Evolutionary conservation across 23 tunicate genomes (phyloP).

Genomic region (Halocynthia aurantium): DNA sequence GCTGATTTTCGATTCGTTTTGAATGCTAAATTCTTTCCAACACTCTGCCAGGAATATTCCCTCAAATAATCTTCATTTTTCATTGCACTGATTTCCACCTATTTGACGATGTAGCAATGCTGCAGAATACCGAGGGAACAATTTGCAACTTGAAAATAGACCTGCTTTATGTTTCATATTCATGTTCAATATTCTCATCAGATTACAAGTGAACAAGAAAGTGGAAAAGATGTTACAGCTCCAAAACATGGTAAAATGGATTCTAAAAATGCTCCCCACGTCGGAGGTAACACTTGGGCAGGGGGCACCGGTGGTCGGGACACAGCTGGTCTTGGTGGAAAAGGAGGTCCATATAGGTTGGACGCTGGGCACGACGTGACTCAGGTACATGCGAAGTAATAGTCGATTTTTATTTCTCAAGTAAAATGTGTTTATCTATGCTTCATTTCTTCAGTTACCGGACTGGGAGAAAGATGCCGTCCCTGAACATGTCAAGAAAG

Average conservation of each 20-base stretch:
- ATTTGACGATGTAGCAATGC: background rate
- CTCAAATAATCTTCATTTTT: background rate
- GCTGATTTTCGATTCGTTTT: too few relatives aligned
- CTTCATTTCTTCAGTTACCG: conserved; percentile 34
- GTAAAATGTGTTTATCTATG: background rate
- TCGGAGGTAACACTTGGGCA: conserved; percentile 98
- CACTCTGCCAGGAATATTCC: background rate
- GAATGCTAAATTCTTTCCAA: too few relatives aligned
- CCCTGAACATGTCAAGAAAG: conserved; percentile 92
- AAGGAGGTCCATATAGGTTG: conserved; percentile 94
- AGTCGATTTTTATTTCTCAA: background rate
- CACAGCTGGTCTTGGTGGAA: conserved; percentile 95
- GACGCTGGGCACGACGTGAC: conserved; percentile 96
- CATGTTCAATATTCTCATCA: background rate
- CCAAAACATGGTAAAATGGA: conserved; percentile 95
- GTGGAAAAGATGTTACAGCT: conserved; percentile 83
- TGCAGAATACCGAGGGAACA: background rate
- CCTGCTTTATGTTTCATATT: background rate
- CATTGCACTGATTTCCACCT: conserved; percentile 3
- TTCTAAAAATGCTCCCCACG: conserved; percentile 81
- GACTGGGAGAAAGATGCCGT: conserved; percentile 98
- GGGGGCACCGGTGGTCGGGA: conserved; percentile 96
- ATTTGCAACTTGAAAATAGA: background rate
- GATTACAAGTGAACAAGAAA: conserved; percentile 76
- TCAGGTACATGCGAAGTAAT: conserved; percentile 30